phyloP scores from a whole-genome alignment of 2,797 vertebrate species.

The Psittacula echo region DNA sequence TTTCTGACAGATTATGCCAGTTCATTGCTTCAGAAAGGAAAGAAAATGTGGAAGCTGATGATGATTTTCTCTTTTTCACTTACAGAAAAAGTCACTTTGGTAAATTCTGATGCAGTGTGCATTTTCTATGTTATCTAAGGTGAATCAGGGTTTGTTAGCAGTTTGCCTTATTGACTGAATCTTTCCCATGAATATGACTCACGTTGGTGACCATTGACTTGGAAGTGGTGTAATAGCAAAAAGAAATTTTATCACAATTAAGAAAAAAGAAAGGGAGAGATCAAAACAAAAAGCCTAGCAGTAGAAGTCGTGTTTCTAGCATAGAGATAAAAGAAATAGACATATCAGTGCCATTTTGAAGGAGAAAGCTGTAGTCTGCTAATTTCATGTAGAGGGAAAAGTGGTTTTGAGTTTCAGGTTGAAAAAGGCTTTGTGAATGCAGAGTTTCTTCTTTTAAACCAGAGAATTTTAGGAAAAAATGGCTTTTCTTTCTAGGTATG shows the following conservation, averaged over 20 bases:
- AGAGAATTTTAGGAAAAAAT: not conserved
- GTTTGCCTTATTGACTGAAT: not conserved
- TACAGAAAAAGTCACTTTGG: not conserved
- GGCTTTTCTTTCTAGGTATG: not conserved
- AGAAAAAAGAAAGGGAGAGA: not conserved
- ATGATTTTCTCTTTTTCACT: not conserved
- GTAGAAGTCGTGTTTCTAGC: not conserved
- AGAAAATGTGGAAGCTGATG: not conserved
- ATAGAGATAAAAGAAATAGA: not conserved
- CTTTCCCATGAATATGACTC: constrained; percentile 2
- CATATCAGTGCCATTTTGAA: not conserved
- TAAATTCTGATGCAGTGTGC: not conserved
- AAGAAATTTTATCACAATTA: not conserved
- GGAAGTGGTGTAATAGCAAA: not conserved
- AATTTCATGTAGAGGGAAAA: not conserved
- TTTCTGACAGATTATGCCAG: not conserved
- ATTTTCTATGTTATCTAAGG: not conserved
- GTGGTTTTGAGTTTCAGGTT: not conserved
- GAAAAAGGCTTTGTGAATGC: not conserved
- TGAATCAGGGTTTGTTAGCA: not conserved
- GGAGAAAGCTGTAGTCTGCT: not conserved
- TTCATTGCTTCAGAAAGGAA: not conserved
- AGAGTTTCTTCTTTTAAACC: not conserved
- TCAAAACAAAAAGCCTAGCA: not conserved
- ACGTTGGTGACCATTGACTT: not conserved